A percentile compares a stretch with the other conserved stretches of the same genome.
Conservation (phyloP, 2,113 vertebrate genomes). For the Procavia capensis region DNA sequence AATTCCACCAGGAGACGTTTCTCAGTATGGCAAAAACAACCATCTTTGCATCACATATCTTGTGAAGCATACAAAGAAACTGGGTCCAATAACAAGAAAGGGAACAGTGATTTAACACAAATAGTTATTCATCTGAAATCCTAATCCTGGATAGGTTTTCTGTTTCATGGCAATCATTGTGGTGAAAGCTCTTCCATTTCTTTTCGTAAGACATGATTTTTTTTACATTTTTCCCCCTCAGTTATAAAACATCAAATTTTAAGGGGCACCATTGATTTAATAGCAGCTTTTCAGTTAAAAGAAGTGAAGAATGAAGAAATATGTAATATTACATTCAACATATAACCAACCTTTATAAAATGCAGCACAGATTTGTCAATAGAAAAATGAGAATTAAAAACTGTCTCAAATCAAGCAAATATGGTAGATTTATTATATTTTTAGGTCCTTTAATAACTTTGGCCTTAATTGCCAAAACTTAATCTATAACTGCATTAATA, state of each 20-base stretch:
- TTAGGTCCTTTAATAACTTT: neutral
- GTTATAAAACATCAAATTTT: neutral
- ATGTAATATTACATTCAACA: neutral
- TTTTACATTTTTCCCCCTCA: neutral
- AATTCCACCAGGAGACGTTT: constrained; percentile 59
- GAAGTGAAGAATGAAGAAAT: neutral
- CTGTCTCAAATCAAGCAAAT: neutral
- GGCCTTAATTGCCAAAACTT: neutral
- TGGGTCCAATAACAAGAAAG: constrained; percentile 36
- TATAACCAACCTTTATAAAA: neutral
- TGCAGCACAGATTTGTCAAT: neutral
- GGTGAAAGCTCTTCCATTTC: neutral
- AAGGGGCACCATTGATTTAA: neutral
- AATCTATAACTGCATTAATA: constrained; percentile 48
- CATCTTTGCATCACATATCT: constrained; percentile 55
- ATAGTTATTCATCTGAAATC: neutral
- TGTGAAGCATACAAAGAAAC: constrained; percentile 21
- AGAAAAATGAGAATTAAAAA: constrained; percentile 6
- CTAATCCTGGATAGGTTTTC: neutral
- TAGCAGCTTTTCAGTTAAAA: constrained; percentile 10
- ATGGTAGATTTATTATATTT: neutral
- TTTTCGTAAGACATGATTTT: neutral
- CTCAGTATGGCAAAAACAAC: constrained; percentile 44
- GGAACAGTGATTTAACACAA: neutral
- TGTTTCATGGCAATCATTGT: neutral